Conservation (phyloP, 2,113 vertebrate species). For the Gnathonemus echidnorhynchus region DNA sequence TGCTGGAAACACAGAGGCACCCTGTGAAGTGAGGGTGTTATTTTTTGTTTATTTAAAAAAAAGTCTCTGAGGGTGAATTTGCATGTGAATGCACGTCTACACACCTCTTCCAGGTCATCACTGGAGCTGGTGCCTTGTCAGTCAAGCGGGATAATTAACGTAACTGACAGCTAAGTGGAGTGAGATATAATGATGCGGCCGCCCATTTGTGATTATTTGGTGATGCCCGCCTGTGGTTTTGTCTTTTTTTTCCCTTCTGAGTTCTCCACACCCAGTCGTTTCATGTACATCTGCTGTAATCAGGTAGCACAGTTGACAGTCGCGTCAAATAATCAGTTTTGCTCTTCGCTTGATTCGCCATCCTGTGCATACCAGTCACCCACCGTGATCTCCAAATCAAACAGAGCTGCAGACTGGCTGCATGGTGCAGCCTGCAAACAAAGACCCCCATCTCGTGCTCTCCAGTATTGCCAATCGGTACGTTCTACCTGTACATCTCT, state of each 20-base stretch:
- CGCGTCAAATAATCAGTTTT: background rate
- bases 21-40: background rate
- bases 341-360: background rate
- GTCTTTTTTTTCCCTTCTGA: background rate
- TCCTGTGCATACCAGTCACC: background rate
- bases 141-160: background rate
- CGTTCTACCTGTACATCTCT: background rate
- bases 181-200: background rate
- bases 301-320: background rate
- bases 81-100: background rate
- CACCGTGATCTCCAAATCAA: background rate
- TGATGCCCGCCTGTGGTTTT: background rate
- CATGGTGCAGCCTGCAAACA: background rate
- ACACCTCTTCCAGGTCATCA: background rate
- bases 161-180: background rate
- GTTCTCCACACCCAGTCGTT: background rate
- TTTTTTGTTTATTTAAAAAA: background rate
- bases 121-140: background rate
- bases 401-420: slow-evolving; percentile 1
- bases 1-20: background rate
- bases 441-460: background rate
- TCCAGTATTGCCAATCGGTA: background rate
- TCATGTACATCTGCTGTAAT: background rate
- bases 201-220: background rate
- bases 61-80: background rate